Conservation (phyloP, 2,888 invertebrate species). For the Tanaodytes sp. region DNA sequence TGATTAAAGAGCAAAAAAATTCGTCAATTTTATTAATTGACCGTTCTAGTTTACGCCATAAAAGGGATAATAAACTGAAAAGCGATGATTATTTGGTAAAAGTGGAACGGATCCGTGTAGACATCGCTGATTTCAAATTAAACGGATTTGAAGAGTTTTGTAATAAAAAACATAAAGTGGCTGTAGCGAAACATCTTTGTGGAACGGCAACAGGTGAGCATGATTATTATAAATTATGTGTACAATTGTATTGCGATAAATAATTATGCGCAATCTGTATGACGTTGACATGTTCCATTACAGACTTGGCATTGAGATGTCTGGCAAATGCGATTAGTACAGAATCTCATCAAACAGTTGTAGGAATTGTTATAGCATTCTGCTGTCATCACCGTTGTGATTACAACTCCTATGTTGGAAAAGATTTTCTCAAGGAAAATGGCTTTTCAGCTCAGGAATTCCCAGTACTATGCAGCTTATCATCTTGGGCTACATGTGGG, state of each 20-base stretch:
- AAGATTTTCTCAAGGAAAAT: slow-evolving; percentile 76
- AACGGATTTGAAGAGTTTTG: slow-evolving; percentile 75
- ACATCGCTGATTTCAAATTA: slow-evolving; percentile 85
- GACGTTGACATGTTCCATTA: no score
- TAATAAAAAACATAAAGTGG: slow-evolving; percentile 75
- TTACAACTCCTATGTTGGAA: slow-evolving; percentile 81
- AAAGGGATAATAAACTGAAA: slow-evolving; percentile 80
- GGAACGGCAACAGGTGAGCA: slow-evolving; percentile 87
- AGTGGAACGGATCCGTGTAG: slow-evolving; percentile 82
- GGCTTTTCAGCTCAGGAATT: slow-evolving; percentile 79
- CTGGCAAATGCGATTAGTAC: slow-evolving; percentile 73
- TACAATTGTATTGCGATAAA: slow-evolving; percentile 4
- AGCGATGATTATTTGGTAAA: slow-evolving; percentile 70
- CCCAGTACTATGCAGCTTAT: slow-evolving; percentile 84
- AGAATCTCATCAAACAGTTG: slow-evolving; percentile 68
- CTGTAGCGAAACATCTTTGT: slow-evolving; percentile 90
- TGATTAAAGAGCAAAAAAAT: slow-evolving; percentile 73
- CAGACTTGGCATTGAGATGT: slow-evolving; percentile 85
- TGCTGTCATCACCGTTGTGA: slow-evolving; percentile 93
- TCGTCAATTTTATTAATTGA: slow-evolving; percentile 83
- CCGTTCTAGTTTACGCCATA: slow-evolving; percentile 86
- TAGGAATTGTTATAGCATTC: slow-evolving; percentile 83
- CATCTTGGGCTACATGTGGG: slow-evolving; percentile 93
- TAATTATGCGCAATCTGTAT: no score
- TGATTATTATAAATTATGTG: no score